A percentile compares a stretch with the other conserved stretches of the same genome.
These are phyloP conservation scores for Cydia splendana DNA, from an alignment of 1,140 invertebrate genomes.

Conservation along the genomic window DNA sequence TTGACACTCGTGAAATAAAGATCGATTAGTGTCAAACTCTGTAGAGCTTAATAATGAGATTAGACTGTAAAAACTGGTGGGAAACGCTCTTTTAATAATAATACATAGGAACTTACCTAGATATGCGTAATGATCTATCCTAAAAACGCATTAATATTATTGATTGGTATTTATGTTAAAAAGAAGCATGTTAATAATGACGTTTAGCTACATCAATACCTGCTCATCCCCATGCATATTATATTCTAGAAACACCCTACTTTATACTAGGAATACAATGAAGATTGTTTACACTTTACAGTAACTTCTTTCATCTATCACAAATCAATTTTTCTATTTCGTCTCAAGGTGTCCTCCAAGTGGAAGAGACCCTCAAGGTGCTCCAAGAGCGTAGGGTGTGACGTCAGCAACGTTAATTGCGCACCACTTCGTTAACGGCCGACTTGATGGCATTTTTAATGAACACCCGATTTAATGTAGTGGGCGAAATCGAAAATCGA, in stretches of 20 bases:
- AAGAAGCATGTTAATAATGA: too few species aligned
- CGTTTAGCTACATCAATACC: too few species aligned
- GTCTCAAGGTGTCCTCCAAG: constrained; percentile 68
- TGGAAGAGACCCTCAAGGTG: constrained; percentile 54
- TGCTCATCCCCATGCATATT: too few species aligned
- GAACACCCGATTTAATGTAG: constrained; percentile 80
- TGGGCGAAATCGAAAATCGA: constrained; percentile 76
- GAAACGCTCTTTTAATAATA: background rate
- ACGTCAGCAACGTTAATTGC: constrained; percentile 78
- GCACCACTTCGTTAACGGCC: constrained; percentile 76
- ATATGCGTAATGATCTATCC: background rate
- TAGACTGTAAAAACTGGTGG: constrained; percentile 3
- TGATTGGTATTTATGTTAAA: too few species aligned
- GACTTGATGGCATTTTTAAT: constrained; percentile 80
- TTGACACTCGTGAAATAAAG: constrained; percentile 71
- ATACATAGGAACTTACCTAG: background rate
- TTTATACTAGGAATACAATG: too few species aligned
- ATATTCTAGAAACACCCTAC: too few species aligned
- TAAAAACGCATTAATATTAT: background rate
- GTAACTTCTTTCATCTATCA: constrained; percentile 50
- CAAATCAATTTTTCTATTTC: constrained; percentile 72
- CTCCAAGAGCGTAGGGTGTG: constrained; percentile 61
- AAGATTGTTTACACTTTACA: background rate
- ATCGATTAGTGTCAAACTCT: constrained; percentile 40
- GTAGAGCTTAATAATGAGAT: constrained; percentile 28